Percentiles rank a stretch among this genome's conserved stretches.
Evolutionary conservation across 2,797 vertebrate genomes (phyloP).

Genomic region (Eutrigla gurnardus): DNA sequence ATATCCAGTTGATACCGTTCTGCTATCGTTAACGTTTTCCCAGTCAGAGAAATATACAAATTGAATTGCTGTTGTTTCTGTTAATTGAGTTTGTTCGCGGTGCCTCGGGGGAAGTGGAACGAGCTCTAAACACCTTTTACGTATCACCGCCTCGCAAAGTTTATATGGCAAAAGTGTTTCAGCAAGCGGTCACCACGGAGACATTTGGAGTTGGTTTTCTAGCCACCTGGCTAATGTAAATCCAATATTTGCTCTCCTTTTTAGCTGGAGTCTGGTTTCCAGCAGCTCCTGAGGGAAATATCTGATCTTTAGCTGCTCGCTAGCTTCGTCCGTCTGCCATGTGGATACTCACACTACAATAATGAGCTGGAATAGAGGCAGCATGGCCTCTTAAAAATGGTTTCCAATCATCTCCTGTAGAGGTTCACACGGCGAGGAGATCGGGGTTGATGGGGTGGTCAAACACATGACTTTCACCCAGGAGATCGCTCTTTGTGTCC

Average conservation of each 20-base stretch:
- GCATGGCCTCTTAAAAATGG: too few relatives aligned
- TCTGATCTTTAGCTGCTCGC: not conserved
- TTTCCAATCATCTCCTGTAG: too few relatives aligned
- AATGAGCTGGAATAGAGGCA: not conserved
- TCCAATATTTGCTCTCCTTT: not conserved
- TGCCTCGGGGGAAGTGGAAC: not conserved
- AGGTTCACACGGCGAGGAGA: not conserved
- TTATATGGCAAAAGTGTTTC: not conserved
- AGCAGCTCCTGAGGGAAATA: not conserved
- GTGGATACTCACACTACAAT: too few relatives aligned
- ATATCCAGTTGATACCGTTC: not conserved
- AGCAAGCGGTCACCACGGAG: not conserved
- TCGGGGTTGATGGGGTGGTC: not conserved
- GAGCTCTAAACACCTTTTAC: too few relatives aligned
- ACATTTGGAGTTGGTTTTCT: not conserved
- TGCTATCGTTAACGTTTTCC: not conserved
- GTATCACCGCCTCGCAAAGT: not conserved
- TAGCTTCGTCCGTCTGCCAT: not conserved
- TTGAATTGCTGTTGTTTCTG: not conserved
- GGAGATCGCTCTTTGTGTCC: not conserved
- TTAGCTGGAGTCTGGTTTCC: not conserved
- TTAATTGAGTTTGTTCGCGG: not conserved
- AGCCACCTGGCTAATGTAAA: not conserved
- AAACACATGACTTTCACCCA: not conserved
- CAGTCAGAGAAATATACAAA: not conserved